Conservation (phyloP, 2,888 invertebrate genomes). For the Himalopsyche anomala region DNA sequence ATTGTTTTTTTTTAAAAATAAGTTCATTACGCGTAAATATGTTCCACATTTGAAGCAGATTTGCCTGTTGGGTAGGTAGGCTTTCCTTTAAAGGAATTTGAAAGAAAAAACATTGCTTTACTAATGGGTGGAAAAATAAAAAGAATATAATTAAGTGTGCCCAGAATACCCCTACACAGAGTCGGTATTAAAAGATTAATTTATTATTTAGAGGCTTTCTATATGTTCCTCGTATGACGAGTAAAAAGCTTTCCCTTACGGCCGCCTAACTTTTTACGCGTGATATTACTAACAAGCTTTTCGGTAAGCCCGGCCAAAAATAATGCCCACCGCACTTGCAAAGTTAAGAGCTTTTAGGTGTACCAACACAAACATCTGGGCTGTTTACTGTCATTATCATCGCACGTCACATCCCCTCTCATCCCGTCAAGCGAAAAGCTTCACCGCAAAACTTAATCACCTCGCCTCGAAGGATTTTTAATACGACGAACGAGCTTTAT, state of each 20-base stretch:
- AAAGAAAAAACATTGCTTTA: no score
- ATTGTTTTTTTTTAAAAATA: no score
- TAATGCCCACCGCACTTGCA: conserved; percentile 22
- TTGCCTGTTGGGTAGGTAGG: no score
- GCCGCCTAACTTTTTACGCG: background rate
- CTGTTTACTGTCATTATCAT: conserved; percentile 34
- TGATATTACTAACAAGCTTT: conserved; percentile 18
- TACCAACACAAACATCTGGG: conserved; percentile 26
- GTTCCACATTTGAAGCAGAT: no score
- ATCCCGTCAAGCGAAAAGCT: background rate
- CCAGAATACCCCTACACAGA: no score
- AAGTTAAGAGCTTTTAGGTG: conserved; percentile 31
- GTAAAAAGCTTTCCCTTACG: background rate
- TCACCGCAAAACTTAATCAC: background rate
- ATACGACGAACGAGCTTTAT: background rate
- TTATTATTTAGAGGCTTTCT: background rate
- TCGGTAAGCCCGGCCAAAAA: conserved; percentile 5
- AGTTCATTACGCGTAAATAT: no score
- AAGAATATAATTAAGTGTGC: no score
- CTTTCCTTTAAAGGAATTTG: no score
- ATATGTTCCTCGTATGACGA: background rate
- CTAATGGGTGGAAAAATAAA: no score
- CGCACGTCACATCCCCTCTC: background rate
- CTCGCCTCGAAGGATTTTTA: conserved; percentile 6
- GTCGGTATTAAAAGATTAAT: no score